Base-by-base conservation (phyloP, 2,113 vertebrate genomes). In the Xerus inauris region DNA sequence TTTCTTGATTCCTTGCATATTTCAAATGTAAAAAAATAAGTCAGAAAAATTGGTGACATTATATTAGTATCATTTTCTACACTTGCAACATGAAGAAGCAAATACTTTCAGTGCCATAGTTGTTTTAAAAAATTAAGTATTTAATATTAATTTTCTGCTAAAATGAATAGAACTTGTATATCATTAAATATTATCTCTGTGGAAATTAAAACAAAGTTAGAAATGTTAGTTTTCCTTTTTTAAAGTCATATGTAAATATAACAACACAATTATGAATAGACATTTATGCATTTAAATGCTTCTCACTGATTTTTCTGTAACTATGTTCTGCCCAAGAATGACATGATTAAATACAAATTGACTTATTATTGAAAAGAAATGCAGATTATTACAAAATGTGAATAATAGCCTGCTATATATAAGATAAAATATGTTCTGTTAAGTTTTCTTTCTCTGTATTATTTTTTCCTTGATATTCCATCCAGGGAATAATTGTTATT, bases 201-300 rank as follows among this genome's bases (percentile, higher is more conserved):
- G 81, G 24, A 89, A 64, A 4, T 57, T 82, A 73, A 96, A 94
- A 38, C 82, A 24, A 93, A 87, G 84, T 28, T 30, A 62, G 47
- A 65, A 40, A 45, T 54, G 22, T 57, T 69, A 96, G 83, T 89
- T 96, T 91, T 71, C 4, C 40, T 26, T 86, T 0, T 62, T 65
- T 75, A 89, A 94, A 82, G 72, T 73, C 16, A 62, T 45, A 87
- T 64, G 8, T 38, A 95, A 95, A 89, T 91, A 64, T 69, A 87
- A 90, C 42, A 42, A 75, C 12, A 84, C 62, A 93, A 92, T 87
- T 81, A 62, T 89, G 22, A 95, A 42, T 54, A 92, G n/a, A 9
- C 65, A 83, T 14, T 42, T 90, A 38, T 16, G 59, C 3, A 87
- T 89, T 42, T 42, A 76, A 28, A 42, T 75, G 80, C 6, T 83